Conservation (phyloP, 2,797 vertebrate genomes). For the Tiaroga cobitis region DNA sequence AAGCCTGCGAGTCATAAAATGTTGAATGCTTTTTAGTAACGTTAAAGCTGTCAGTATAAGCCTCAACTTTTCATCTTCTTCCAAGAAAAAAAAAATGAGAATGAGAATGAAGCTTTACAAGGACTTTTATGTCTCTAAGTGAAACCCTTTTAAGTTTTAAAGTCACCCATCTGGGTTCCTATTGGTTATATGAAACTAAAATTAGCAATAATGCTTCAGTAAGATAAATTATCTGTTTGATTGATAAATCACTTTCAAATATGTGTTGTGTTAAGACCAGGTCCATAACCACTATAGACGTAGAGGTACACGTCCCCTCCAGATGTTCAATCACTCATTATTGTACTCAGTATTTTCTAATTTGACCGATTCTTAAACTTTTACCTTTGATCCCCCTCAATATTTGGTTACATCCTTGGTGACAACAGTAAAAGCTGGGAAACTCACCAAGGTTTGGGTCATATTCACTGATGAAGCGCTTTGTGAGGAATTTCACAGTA, state of each 20-base stretch:
- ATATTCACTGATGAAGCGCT: conserved; percentile 91
- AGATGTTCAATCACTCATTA: not conserved
- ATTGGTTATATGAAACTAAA: not conserved
- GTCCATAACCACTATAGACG: not conserved
- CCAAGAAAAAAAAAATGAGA: not conserved
- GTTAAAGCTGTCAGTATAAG: conserved; percentile 4
- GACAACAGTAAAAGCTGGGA: not conserved
- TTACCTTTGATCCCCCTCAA: not conserved
- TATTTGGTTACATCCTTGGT: conserved; percentile 10
- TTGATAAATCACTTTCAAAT: not conserved
- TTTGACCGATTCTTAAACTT: not conserved
- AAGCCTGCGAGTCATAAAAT: not conserved
- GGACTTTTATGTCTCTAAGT: not conserved
- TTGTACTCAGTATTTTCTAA: not conserved
- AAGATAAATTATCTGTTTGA: not conserved
- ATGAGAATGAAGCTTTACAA: not conserved
- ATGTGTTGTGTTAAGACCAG: not conserved
- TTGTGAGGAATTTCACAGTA: conserved; percentile 93
- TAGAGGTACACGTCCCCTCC: not conserved
- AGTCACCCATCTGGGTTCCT: not conserved
- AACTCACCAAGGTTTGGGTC: conserved; percentile 89
- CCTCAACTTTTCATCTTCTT: conserved; percentile 11
- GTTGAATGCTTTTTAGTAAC: not conserved
- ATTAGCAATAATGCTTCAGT: not conserved
- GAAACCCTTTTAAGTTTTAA: conserved; percentile 15